Conservation (phyloP, 2,113 vertebrate genomes). For the Procavia capensis region DNA sequence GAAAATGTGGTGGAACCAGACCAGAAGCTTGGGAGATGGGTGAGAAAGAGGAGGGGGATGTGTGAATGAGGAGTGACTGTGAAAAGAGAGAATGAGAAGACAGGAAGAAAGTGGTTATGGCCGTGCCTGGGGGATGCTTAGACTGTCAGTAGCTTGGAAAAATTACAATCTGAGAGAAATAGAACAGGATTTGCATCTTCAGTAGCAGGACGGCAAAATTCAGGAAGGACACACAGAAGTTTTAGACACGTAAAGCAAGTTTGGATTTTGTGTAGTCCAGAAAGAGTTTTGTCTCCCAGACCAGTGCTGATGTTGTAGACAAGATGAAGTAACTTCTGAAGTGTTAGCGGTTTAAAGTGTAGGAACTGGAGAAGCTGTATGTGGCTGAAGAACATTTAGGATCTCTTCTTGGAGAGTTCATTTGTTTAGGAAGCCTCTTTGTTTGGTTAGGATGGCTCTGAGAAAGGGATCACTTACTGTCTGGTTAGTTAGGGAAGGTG, state of each 20-base stretch:
- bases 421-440: neutral
- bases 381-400: neutral
- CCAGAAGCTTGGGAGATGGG: neutral
- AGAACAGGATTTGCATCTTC: constrained; percentile 13
- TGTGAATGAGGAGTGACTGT: neutral
- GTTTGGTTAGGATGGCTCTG: neutral
- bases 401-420: neutral
- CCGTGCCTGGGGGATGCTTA: neutral
- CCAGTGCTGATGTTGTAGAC: constrained; percentile 12
- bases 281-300: constrained; percentile 18
- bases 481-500: neutral
- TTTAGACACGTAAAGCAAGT: neutral
- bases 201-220: constrained; percentile 2
- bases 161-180: neutral
- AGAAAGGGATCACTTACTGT: constrained; percentile 1
- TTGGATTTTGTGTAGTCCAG: neutral
- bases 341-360: neutral
- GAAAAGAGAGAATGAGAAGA: neutral
- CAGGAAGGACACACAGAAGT: neutral
- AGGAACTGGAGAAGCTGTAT: neutral
- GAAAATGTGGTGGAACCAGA: neutral
- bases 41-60: neutral
- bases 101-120: neutral
- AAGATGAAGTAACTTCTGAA: neutral
- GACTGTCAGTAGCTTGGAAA: neutral